phyloP scores from a whole-genome alignment of 1,140 invertebrate species.

The Pygmarrhopalites habei region DNA sequence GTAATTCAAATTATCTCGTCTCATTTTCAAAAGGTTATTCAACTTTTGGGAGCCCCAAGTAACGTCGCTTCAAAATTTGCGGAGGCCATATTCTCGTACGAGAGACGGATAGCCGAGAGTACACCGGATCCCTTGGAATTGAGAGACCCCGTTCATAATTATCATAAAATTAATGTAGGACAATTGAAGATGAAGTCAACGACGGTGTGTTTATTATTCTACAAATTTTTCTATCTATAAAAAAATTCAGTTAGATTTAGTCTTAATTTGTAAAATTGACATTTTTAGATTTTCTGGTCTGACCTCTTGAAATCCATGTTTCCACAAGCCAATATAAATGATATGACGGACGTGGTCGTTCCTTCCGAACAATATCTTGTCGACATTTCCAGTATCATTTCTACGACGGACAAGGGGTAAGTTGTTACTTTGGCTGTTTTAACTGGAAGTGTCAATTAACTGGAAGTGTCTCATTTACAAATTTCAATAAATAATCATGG shows the following conservation, averaged over 20 bases:
- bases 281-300: constrained; percentile 49
- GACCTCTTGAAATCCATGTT: constrained; percentile 53
- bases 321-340: constrained; percentile 47
- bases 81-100: constrained; percentile 54
- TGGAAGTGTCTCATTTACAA: not conserved
- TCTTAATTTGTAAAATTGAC: not conserved
- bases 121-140: constrained; percentile 44
- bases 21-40: no score
- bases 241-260: not conserved
- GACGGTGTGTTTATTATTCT: constrained; percentile 44
- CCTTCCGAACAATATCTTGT: constrained; percentile 50
- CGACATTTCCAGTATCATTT: constrained; percentile 51
- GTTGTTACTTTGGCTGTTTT: constrained; percentile 20
- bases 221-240: not conserved
- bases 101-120: constrained; percentile 54
- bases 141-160: constrained; percentile 43
- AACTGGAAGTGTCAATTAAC: not conserved
- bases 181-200: constrained; percentile 46
- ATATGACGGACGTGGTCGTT: constrained; percentile 51
- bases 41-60: constrained; percentile 48
- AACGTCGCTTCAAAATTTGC: constrained; percentile 50
- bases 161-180: constrained; percentile 44
- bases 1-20: no score
- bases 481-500: not conserved
- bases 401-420: constrained; percentile 51